A percentile compares a stretch with the other conserved stretches of the same genome.
Conservation (phyloP, 1,140 invertebrate genomes). For the Conus ventricosus region DNA sequence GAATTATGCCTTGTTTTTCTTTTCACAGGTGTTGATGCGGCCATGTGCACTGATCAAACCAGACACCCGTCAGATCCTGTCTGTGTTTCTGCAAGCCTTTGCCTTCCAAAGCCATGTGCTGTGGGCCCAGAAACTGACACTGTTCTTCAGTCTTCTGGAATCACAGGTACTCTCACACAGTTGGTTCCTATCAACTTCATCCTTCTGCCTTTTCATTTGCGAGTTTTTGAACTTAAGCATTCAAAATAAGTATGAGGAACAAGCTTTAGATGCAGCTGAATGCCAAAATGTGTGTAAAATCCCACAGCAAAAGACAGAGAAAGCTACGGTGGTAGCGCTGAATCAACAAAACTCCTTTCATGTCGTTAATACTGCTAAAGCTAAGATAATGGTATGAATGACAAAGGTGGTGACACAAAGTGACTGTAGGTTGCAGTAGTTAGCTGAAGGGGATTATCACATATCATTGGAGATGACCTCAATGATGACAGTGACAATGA, state of each 20-base stretch:
- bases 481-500: constrained; percentile 24
- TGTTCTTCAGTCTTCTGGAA: constrained; percentile 63
- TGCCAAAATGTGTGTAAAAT: too few species aligned
- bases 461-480: background rate
- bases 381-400: too few species aligned
- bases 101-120: constrained; percentile 57
- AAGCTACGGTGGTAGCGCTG: too few species aligned
- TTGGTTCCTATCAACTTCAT: background rate
- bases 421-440: too few species aligned
- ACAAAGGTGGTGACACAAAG: too few species aligned
- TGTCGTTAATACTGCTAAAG: too few species aligned
- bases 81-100: constrained; percentile 60
- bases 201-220: background rate
- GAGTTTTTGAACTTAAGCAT: too few species aligned
- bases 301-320: too few species aligned
- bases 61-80: constrained; percentile 64
- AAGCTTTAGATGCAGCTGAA: too few species aligned
- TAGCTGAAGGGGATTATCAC: background rate
- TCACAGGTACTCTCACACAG: constrained; percentile 59
- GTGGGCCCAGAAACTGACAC: constrained; percentile 63
- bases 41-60: constrained; percentile 71
- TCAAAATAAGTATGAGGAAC: too few species aligned
- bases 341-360: too few species aligned
- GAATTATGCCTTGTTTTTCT: background rate
- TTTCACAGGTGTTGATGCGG: constrained; percentile 66